Percentiles rank a stretch among this genome's conserved stretches.
phyloP scores from a whole-genome alignment of 64 coral and sea anemone genomes.

The Stichodactyla mertensii region DNA sequence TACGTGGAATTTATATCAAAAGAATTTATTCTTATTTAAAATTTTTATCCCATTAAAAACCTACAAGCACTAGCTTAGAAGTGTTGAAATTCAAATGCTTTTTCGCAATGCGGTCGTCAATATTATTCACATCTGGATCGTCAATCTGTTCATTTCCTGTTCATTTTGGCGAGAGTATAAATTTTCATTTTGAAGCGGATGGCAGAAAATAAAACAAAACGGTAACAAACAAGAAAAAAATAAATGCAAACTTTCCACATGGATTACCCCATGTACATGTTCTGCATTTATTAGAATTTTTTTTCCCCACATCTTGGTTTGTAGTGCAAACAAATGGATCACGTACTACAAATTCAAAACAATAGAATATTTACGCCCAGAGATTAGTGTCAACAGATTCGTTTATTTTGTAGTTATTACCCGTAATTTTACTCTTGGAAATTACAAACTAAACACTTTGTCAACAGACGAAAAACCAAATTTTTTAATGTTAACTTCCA shows the following conservation, averaged over 20 bases:
- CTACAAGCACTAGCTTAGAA: too few relatives aligned
- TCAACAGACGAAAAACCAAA: not conserved
- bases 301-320: not conserved
- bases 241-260: not conserved
- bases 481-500: not conserved
- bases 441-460: not conserved
- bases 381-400: not conserved
- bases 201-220: not conserved
- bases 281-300: not conserved
- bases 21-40: too few relatives aligned
- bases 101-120: not conserved
- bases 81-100: not conserved
- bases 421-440: not conserved
- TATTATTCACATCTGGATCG: not conserved
- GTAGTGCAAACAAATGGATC: not conserved
- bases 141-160: not conserved
- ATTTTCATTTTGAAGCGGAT: not conserved
- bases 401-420: not conserved
- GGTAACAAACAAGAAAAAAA: not conserved
- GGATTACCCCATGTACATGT: not conserved
- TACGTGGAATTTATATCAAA: too few relatives aligned
- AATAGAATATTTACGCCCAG: not conserved
- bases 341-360: not conserved
- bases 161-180: not conserved
- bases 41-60: too few relatives aligned